Evolutionary conservation across 1,140 invertebrate genomes (phyloP).

Genomic region (Drosophila repletoides): DNA sequence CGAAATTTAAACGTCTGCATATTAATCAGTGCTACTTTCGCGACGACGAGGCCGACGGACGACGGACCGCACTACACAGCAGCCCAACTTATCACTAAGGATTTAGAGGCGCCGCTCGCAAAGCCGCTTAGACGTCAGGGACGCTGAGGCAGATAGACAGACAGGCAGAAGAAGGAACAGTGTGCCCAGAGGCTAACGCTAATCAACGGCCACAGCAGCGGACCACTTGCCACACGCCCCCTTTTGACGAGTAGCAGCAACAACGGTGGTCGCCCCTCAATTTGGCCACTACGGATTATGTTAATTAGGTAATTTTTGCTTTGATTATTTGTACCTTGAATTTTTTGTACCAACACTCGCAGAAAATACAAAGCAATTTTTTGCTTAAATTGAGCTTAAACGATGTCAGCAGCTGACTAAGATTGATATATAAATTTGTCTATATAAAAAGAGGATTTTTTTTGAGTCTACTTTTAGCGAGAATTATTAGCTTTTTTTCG

Average conservation of each 20-base stretch:
- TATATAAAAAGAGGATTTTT: too few species aligned
- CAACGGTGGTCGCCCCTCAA: conserved; percentile 52
- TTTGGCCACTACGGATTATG: conserved; percentile 80
- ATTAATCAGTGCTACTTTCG: conserved; percentile 61
- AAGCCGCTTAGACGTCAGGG: conserved; percentile 43
- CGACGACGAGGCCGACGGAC: conserved; percentile 15
- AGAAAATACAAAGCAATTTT: too few species aligned
- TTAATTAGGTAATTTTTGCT: conserved; percentile 82
- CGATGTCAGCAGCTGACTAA: too few species aligned
- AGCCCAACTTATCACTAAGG: conserved; percentile 74
- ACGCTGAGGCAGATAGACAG: conserved; percentile 20
- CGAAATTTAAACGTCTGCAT: conserved; percentile 78
- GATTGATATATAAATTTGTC: too few species aligned
- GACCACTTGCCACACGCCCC: conserved; percentile 8
- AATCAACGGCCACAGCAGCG: conserved; percentile 59
- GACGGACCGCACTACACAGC: conserved; percentile 31
- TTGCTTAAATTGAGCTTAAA: too few species aligned
- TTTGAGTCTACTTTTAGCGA: too few species aligned
- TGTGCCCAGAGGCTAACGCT: conserved; percentile 45
- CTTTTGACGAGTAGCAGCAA: not conserved
- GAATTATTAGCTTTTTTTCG: too few species aligned
- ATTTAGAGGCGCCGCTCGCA: conserved; percentile 42
- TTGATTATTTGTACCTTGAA: conserved; percentile 76
- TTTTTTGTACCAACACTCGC: too few species aligned
- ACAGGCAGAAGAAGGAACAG: not conserved